Evolutionary conservation across 2,113 vertebrate species (phyloP).

Genomic region (Engraulis encrasicolus): DNA sequence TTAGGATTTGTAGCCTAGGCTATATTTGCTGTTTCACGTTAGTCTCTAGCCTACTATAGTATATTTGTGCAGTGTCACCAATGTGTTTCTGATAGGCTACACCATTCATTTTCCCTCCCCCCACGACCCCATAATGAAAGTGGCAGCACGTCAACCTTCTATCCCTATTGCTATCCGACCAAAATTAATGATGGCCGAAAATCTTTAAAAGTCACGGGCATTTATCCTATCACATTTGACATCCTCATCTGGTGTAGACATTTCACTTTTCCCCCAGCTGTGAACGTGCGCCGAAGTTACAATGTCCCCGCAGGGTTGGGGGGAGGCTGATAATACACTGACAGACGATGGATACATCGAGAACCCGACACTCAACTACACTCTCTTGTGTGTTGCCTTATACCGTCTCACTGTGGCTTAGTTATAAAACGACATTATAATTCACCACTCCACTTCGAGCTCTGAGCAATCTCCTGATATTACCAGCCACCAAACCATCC

Average conservation of each 20-base stretch:
- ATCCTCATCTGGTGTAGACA: not conserved
- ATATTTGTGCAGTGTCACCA: too few relatives aligned
- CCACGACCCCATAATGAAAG: not conserved
- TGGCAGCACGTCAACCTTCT: not conserved
- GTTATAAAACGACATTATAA: not conserved
- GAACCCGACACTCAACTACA: not conserved
- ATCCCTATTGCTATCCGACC: not conserved
- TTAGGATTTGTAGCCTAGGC: too few relatives aligned
- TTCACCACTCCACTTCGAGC: not conserved
- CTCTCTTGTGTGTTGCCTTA: not conserved
- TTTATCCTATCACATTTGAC: not conserved
- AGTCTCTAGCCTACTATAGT: too few relatives aligned
- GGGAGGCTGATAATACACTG: not conserved
- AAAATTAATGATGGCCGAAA: not conserved
- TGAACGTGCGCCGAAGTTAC: not conserved
- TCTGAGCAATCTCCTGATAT: not conserved
- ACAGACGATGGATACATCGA: not conserved
- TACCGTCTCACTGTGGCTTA: not conserved
- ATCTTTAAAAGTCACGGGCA: not conserved
- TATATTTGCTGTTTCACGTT: too few relatives aligned
- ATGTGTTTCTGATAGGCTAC: not conserved
- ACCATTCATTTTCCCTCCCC: not conserved
- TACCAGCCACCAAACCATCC: conserved; percentile 1
- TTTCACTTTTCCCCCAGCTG: not conserved
- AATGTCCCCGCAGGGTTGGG: not conserved